phyloP scores from a whole-genome alignment of 2,888 invertebrate genomes.

The Malthinus flaveolus region DNA sequence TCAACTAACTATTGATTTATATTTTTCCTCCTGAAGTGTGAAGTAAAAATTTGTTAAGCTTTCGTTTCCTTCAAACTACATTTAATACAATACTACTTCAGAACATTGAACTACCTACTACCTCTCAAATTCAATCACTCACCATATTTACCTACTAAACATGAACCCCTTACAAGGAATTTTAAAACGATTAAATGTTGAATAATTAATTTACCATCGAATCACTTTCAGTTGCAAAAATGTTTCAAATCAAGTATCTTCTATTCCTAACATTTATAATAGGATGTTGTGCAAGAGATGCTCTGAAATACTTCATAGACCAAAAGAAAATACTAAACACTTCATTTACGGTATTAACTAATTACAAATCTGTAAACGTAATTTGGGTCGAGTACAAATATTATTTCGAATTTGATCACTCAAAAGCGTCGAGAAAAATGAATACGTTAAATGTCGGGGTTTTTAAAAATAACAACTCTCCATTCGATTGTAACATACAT shows the following conservation, averaged over 20 bases:
- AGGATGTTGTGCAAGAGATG: not conserved
- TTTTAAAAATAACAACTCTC: slow-evolving; percentile 9
- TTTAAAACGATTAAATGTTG: too few relatives aligned
- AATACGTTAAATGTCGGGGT: slow-evolving; percentile 13
- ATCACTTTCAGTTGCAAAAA: not conserved
- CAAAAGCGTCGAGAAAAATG: not conserved
- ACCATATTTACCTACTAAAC: too few relatives aligned
- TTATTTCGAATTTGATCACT: not conserved
- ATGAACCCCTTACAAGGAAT: too few relatives aligned
- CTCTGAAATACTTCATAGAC: slow-evolving; percentile 12
- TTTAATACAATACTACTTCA: too few relatives aligned
- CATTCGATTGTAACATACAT: slow-evolving; percentile 13
- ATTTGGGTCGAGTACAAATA: slow-evolving; percentile 19
- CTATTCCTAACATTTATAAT: not conserved
- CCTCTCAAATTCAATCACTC: too few relatives aligned
- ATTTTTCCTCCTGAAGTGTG: too few relatives aligned
- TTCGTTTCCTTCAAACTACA: too few relatives aligned
- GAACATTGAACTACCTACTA: too few relatives aligned
- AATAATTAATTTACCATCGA: too few relatives aligned
- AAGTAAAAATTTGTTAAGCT: too few relatives aligned
- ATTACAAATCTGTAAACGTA: not conserved
- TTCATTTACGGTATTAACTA: slow-evolving; percentile 7
- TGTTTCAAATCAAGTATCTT: not conserved
- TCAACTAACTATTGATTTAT: too few relatives aligned
- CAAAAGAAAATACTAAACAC: slow-evolving; percentile 8